A percentile compares a stretch with the other conserved stretches of the same genome.
Conservation (phyloP, 2,113 vertebrate genomes). For the Gambusia holbrooki region DNA sequence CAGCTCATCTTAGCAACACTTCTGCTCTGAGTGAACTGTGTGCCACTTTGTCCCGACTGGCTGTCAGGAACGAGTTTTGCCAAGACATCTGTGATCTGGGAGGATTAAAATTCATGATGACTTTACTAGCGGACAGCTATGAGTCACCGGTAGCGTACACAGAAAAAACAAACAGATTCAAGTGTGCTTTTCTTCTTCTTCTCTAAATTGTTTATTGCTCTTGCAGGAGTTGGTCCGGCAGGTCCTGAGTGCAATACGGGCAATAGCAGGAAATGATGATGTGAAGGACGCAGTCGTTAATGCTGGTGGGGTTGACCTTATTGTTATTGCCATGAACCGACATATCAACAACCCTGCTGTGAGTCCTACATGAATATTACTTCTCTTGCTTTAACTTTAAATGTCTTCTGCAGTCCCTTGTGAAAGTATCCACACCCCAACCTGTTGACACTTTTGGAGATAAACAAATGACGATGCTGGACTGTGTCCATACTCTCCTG, state of each 20-base stretch:
- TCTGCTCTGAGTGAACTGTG: conserved; percentile 89
- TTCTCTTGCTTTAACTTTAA: not conserved
- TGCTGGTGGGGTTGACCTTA: conserved; percentile 85
- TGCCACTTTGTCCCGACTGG: conserved; percentile 87
- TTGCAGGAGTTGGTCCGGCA: conserved; percentile 90
- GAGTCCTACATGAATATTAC: conserved; percentile 19
- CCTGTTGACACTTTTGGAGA: no score
- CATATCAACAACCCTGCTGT: conserved; percentile 84
- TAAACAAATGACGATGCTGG: not conserved
- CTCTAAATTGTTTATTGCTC: not conserved
- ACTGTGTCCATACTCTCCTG: conserved; percentile 4
- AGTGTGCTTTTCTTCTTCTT: not conserved
- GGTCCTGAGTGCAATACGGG: conserved; percentile 85
- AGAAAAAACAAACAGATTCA: not conserved
- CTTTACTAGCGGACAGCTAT: conserved; percentile 84
- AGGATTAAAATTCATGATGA: conserved; percentile 87
- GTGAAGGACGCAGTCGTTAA: conserved; percentile 91
- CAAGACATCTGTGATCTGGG: conserved; percentile 94
- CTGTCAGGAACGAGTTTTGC: conserved; percentile 95
- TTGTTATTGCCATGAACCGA: conserved; percentile 88
- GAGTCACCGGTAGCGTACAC: conserved; percentile 83
- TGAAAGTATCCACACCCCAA: no score
- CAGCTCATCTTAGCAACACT: conserved; percentile 83
- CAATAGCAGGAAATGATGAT: conserved; percentile 91
- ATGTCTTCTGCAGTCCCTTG: not conserved